Percentiles rank a stretch among this genome's conserved stretches.
These are phyloP conservation scores for Miichthys miiuy DNA, from an alignment of 2,797 vertebrate species.

Conservation along the genomic window DNA sequence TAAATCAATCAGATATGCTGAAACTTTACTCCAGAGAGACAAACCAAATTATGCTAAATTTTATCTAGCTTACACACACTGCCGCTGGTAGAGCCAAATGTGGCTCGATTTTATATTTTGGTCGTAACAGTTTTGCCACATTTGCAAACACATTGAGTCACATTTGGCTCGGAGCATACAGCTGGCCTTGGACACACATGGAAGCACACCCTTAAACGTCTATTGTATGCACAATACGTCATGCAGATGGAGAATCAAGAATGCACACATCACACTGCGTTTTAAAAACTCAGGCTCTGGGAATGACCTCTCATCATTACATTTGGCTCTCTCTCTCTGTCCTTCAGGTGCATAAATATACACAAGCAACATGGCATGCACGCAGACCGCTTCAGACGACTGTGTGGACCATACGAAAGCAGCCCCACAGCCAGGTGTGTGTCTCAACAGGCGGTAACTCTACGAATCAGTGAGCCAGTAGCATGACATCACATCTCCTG, in stretches of 20 bases:
- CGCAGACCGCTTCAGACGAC: constrained; percentile 10
- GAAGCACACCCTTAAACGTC: constrained; percentile 7
- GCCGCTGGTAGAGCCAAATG: neutral
- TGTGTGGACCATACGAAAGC: constrained; percentile 27
- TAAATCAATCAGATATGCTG: neutral
- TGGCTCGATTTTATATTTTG: neutral
- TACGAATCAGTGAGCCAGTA: constrained; percentile 64
- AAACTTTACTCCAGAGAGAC: neutral
- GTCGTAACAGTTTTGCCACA: too few species aligned
- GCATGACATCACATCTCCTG: constrained; percentile 63
- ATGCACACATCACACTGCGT: neutral
- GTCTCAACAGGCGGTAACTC: constrained; percentile 59
- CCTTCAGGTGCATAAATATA: constrained; percentile 16
- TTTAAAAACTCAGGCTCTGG: neutral
- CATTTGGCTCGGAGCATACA: neutral
- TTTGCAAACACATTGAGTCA: neutral
- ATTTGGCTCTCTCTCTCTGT: constrained; percentile 11
- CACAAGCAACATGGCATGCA: neutral
- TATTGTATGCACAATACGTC: neutral
- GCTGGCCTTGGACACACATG: neutral
- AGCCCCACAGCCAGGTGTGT: constrained; percentile 65
- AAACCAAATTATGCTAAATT: neutral
- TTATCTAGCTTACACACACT: neutral
- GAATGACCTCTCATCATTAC: constrained; percentile 18
- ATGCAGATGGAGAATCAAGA: neutral